These are phyloP conservation scores for Thamnaconus septentrionalis DNA, from an alignment of 2,113 vertebrate species.

Conservation along the genomic window DNA sequence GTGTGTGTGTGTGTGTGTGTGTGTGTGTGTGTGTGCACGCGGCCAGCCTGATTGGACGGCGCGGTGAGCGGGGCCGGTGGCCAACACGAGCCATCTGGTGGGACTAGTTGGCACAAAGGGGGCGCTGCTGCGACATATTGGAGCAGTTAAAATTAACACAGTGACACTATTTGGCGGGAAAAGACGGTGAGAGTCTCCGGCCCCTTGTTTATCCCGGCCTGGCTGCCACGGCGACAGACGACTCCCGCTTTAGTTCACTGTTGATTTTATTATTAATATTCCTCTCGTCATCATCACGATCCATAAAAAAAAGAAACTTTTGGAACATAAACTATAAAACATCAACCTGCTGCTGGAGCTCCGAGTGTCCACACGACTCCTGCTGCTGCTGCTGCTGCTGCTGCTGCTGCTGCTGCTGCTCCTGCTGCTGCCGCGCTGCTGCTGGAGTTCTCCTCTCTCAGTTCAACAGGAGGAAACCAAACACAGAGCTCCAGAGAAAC, in stretches of 20 bases:
- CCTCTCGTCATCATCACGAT: too few species aligned
- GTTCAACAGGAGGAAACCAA: too few species aligned
- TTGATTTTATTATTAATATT: slow-evolving; percentile 51
- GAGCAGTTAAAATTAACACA: slow-evolving; percentile 82
- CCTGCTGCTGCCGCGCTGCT: too few species aligned
- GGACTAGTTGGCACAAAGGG: slow-evolving; percentile 71
- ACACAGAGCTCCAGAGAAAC: too few species aligned
- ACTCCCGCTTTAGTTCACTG: slow-evolving; percentile 1
- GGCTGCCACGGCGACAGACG: slow-evolving; percentile 29
- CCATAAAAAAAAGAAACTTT: too few species aligned
- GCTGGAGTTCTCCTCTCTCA: too few species aligned
- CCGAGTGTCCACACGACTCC: too few species aligned
- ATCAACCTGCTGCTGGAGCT: too few species aligned
- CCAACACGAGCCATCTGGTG: slow-evolving; percentile 81
- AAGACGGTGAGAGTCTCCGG: slow-evolving; percentile 10
- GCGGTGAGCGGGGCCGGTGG: slow-evolving; percentile 65
- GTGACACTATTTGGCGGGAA: slow-evolving; percentile 78
- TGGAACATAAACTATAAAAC: too few species aligned
- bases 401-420: too few species aligned
- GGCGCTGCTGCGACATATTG: slow-evolving; percentile 75
- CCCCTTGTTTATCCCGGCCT: slow-evolving; percentile 56
- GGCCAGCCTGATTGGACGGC: slow-evolving; percentile 60
- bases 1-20: slow-evolving; percentile 26
- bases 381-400: too few species aligned
- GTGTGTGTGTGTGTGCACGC: slow-evolving; percentile 48